Conservation (phyloP, 2,797 vertebrate species). For the Gambelia wislizenii region DNA sequence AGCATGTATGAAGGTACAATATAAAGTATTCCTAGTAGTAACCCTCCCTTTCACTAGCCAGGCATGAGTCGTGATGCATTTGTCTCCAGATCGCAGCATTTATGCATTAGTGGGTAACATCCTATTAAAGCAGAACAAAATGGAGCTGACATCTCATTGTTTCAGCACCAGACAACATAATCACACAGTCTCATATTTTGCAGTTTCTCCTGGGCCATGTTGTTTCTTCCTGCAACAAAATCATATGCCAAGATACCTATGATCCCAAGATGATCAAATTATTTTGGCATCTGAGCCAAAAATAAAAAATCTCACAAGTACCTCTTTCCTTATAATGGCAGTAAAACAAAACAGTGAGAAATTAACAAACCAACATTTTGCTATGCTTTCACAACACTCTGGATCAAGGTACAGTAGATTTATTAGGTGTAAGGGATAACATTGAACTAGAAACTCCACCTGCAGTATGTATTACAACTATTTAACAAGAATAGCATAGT, state of each 20-base stretch:
- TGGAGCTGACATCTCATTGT: not conserved
- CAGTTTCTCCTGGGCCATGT: not conserved
- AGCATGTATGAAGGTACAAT: not conserved
- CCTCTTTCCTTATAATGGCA: too few species aligned
- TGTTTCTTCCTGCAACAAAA: not conserved
- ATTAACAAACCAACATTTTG: not conserved
- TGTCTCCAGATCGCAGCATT: not conserved
- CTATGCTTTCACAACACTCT: not conserved
- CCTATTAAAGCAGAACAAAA: not conserved
- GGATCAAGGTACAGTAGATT: not conserved
- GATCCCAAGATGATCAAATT: not conserved
- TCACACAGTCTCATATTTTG: not conserved
- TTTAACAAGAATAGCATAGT: not conserved
- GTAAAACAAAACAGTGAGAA: not conserved
- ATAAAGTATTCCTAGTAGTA: too few species aligned
- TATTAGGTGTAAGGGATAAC: not conserved
- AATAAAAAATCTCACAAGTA: not conserved
- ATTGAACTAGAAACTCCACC: not conserved
- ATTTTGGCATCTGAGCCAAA: not conserved
- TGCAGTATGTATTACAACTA: not conserved
- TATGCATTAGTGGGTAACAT: not conserved
- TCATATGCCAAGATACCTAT: not conserved
- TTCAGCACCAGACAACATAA: not conserved
- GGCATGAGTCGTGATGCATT: not conserved
- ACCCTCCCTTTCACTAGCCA: not conserved